phyloP scores from a whole-genome alignment of 2,888 invertebrate species.

The Cylloceria caligata region DNA sequence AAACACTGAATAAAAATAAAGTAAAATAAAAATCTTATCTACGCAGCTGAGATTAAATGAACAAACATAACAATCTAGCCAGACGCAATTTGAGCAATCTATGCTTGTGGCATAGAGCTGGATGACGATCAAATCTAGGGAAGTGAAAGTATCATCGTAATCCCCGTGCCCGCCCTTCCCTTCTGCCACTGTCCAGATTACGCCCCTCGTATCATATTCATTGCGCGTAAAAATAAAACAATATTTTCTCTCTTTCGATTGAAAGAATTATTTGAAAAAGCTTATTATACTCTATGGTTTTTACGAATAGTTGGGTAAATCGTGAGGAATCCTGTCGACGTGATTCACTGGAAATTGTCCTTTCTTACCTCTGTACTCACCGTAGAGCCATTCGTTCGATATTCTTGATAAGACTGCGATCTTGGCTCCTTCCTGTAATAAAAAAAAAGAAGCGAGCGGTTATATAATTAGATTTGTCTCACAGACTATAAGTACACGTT shows the following conservation, averaged over 20 bases:
- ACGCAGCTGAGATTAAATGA: conserved; percentile 53
- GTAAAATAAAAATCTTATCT: conserved; percentile 28
- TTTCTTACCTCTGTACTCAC: conserved; percentile 88
- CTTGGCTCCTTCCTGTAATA: conserved; percentile 86
- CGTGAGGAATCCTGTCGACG: conserved; percentile 87
- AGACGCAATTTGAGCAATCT: conserved; percentile 45
- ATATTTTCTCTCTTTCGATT: conserved; percentile 34
- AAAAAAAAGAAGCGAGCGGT: conserved; percentile 7
- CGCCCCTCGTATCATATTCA: conserved; percentile 23
- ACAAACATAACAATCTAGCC: conserved; percentile 36
- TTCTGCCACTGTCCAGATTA: background rate
- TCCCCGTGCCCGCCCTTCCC: background rate
- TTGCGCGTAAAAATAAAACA: conserved; percentile 33
- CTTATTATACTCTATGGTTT: conserved; percentile 46
- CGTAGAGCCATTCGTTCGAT: conserved; percentile 92
- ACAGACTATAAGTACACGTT: background rate
- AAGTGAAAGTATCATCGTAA: conserved; percentile 62
- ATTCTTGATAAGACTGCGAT: conserved; percentile 89
- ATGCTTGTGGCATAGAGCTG: conserved; percentile 37
- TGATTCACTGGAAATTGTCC: conserved; percentile 94
- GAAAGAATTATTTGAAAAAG: conserved; percentile 35
- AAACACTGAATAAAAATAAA: conserved; percentile 42
- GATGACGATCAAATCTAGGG: conserved; percentile 44
- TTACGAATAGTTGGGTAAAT: conserved; percentile 78
- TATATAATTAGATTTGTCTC: background rate